phyloP scores from a whole-genome alignment of 2,888 invertebrate species.

The Cyrtodaria siliqua region DNA sequence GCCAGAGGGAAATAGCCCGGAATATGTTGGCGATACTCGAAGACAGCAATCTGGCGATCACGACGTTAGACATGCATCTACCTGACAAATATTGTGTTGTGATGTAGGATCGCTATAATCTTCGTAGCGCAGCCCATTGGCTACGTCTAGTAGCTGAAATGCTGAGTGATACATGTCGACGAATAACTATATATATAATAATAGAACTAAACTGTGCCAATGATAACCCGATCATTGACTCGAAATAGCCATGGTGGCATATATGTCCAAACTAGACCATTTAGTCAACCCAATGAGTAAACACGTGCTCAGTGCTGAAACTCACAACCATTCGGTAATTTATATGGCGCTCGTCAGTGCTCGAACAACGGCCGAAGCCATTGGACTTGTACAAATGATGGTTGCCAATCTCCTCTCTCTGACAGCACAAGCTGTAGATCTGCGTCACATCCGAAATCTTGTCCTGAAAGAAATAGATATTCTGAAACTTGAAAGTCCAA shows the following conservation, averaged over 20 bases:
- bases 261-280: conserved; percentile 71
- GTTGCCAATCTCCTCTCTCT: conserved; percentile 47
- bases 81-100: conserved; percentile 25
- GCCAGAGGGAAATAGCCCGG: conserved; percentile 40
- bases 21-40: conserved; percentile 33
- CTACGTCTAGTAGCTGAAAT: conserved; percentile 34
- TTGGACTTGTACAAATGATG: conserved; percentile 71
- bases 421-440: conserved; percentile 21
- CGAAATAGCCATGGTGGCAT: conserved; percentile 72
- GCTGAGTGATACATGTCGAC: conserved; percentile 16
- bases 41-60: conserved; percentile 29
- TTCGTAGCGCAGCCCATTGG: conserved; percentile 41
- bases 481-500: conserved; percentile 5
- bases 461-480: conserved; percentile 8
- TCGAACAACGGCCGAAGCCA: conserved; percentile 41
- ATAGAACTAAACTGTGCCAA: conserved; percentile 32
- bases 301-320: conserved; percentile 73
- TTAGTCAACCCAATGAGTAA: conserved; percentile 69
- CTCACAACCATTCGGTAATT: conserved; percentile 75
- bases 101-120: conserved; percentile 37
- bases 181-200: no score
- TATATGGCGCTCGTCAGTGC: conserved; percentile 71
- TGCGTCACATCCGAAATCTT: conserved; percentile 26
- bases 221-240: conserved; percentile 48
- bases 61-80: conserved; percentile 26